Conservation (phyloP, 2,113 vertebrate genomes). For the Gymnarchus niloticus region DNA sequence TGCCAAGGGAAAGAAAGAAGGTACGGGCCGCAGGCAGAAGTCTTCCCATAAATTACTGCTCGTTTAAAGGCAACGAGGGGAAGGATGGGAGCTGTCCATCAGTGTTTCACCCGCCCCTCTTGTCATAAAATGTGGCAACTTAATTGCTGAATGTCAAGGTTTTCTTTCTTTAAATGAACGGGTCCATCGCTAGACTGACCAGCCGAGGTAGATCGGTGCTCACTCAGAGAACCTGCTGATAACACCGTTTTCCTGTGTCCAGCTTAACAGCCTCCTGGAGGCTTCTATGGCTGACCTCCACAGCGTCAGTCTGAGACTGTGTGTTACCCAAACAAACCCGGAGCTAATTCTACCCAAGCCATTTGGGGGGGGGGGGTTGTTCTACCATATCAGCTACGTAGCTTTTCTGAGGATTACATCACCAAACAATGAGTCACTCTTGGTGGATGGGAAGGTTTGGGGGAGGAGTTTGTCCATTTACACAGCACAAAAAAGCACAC, state of each 20-base stretch:
- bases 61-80: constrained; percentile 11
- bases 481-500: constrained; percentile 4
- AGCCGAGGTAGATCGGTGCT: neutral
- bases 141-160: neutral
- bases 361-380: constrained; percentile 23
- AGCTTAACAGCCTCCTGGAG: neutral
- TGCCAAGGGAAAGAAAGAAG: no score
- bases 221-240: neutral
- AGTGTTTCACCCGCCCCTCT: neutral
- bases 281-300: neutral
- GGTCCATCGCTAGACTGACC: neutral
- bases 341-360: neutral
- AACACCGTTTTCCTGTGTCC: neutral
- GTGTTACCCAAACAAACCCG: neutral
- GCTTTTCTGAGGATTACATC: constrained; percentile 55
- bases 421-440: constrained; percentile 52
- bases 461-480: constrained; percentile 20
- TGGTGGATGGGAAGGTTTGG: constrained; percentile 44
- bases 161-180: neutral
- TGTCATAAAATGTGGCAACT: neutral
- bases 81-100: neutral
- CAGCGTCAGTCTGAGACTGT: neutral
- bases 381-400: constrained; percentile 39
- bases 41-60: neutral
- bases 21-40: neutral